These are phyloP conservation scores for Agrilus biguttatus DNA, from an alignment of 2,888 invertebrate species.

Conservation along the genomic window DNA sequence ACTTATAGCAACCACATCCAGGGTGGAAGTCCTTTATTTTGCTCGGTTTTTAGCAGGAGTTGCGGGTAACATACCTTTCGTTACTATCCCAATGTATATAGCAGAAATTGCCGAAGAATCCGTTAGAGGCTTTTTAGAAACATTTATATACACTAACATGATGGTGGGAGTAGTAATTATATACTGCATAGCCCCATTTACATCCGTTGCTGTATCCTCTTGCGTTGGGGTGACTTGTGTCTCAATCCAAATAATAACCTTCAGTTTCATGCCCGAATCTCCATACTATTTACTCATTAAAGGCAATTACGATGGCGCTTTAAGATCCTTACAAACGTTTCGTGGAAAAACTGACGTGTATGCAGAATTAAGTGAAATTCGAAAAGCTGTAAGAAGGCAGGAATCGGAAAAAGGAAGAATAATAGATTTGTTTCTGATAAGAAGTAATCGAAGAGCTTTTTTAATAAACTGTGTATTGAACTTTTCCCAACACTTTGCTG, in stretches of 20 bases:
- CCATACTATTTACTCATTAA: conserved; percentile 24
- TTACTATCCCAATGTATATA: conserved; percentile 28
- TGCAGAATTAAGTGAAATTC: conserved; percentile 22
- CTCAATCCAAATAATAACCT: conserved; percentile 18
- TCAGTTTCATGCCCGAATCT: conserved; percentile 27
- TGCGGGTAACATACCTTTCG: conserved; percentile 27
- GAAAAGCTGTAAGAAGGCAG: conserved; percentile 21
- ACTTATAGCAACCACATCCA: conserved; percentile 20
- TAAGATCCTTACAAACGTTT: conserved; percentile 20
- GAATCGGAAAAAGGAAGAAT: conserved; percentile 21
- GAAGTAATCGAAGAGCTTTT: conserved; percentile 24
- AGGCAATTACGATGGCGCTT: conserved; percentile 19
- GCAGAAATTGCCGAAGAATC: conserved; percentile 28
- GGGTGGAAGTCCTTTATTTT: conserved; percentile 19
- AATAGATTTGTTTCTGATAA: conserved; percentile 22
- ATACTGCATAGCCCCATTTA: conserved; percentile 25
- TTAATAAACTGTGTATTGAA: conserved; percentile 25
- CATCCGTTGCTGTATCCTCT: conserved; percentile 22
- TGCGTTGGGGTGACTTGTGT: conserved; percentile 19
- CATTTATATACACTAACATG: conserved; percentile 29
- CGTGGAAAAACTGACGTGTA: conserved; percentile 14
- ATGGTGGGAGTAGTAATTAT: conserved; percentile 24
- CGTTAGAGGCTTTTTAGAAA: conserved; percentile 25
- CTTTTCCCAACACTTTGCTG: conserved; percentile 24
- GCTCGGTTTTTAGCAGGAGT: conserved; percentile 26